phyloP scores from a whole-genome alignment of 2,113 vertebrate genomes.

The Calyptommatus sinebrachiatus region DNA sequence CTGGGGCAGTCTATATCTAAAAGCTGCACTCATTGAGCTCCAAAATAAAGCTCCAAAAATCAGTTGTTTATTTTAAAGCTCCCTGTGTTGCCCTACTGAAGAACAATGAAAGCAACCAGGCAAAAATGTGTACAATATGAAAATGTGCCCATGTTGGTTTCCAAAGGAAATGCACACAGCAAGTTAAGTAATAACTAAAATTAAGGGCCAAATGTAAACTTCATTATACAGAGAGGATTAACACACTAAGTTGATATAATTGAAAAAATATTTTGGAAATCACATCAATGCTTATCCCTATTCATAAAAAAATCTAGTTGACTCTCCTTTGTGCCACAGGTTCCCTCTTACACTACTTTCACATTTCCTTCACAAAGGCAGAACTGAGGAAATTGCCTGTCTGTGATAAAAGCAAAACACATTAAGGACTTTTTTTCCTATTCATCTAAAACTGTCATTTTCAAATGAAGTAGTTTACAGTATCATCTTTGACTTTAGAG shows the following conservation, averaged over 20 bases:
- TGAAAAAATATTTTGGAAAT: neutral
- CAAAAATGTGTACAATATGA: neutral
- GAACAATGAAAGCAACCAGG: too few relatives aligned
- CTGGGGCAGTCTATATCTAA: neutral
- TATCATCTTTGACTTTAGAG: neutral
- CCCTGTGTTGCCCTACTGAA: neutral
- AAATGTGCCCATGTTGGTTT: neutral
- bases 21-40: too few relatives aligned
- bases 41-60: too few relatives aligned
- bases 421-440: neutral
- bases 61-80: neutral
- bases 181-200: neutral
- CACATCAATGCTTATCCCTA: neutral
- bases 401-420: neutral
- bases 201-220: neutral
- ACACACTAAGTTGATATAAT: neutral
- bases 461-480: neutral
- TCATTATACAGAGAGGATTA: neutral
- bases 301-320: neutral
- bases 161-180: too few relatives aligned
- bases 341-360: neutral
- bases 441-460: neutral
- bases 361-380: neutral
- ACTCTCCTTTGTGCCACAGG: neutral
- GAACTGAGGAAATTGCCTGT: neutral